Evolutionary conservation across 1,140 invertebrate genomes (phyloP).

Genomic region (Drosophila neocordata): DNA sequence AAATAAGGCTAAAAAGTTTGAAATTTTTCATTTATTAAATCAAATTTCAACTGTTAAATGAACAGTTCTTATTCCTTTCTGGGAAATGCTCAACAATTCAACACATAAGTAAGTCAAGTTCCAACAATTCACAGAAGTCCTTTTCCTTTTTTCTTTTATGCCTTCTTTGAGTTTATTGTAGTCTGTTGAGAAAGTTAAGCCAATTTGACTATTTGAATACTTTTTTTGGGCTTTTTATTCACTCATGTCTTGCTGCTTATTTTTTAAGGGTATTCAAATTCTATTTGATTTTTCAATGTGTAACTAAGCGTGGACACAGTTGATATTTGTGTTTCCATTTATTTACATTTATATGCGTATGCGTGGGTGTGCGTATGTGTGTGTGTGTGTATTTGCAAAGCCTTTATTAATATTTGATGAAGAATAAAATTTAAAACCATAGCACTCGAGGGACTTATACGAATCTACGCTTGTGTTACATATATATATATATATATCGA

Average conservation of each 20-base stretch:
- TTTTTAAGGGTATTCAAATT: constrained; percentile 22
- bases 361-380: neutral
- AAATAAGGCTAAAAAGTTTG: too few species aligned
- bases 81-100: neutral
- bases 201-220: neutral
- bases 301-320: constrained; percentile 29
- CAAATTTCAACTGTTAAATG: neutral
- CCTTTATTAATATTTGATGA: constrained; percentile 55
- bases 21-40: too few species aligned
- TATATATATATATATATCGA: too few species aligned
- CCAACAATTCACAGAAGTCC: neutral
- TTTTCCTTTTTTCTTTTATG: neutral
- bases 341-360: constrained; percentile 8
- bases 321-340: constrained; percentile 14
- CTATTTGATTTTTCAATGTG: neutral
- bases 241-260: neutral
- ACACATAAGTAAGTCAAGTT: too few species aligned
- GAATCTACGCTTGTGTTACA: constrained; percentile 8
- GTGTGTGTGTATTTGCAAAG: constrained; percentile 27
- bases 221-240: neutral
- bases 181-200: neutral
- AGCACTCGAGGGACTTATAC: constrained; percentile 19
- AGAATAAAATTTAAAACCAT: constrained; percentile 52
- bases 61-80: too few species aligned
- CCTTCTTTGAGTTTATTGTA: too few species aligned